Base-by-base conservation (phyloP, 2,113 vertebrate genomes). In the Chamaea fasciata region DNA sequence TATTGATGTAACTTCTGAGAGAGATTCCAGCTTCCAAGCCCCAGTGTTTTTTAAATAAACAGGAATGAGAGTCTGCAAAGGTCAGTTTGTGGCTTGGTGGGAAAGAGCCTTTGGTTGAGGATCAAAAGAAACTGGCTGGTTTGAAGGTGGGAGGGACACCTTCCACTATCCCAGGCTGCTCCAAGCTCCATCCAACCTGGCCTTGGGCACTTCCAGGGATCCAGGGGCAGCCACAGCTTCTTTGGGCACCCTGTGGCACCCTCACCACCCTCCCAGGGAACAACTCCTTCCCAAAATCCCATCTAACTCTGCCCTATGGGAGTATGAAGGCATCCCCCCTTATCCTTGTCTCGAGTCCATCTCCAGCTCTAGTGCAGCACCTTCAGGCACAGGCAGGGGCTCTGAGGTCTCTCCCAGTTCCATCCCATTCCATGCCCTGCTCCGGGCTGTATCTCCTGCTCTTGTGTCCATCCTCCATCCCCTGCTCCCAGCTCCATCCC, bases 21-120 rank as follows among this genome's bases (percentile, higher is more conserved):
- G 42, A 56, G 56, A 69, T 71, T 89, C 85, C 92, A 90, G 80
- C 85, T 60, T 93, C 83, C 80, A 68, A 65, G 73, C 76, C 68
- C 73, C 76, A 89, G 46, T 84, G 88, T 90, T 97, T 94, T 95
- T 82, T 75, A 90, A 96, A 94, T 89, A 97, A 96, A 96, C 93
- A 97, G 4, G 1, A 90, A 30, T 10, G 85, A 83, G 88, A 86
- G 56, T 67, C 64, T 94, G 73, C 80, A 93, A 82, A 96, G 83
- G 85, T 93, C 92, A 81, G 2, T 41, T 67, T 86, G 82, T 92
- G 93, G 85, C 89, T 94, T 49, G 87, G 87, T 96, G 94, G 92
- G 93, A 95, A 96, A 92, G 91, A 73, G 22, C 31, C 49, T 75
- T 89, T 3, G 13, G 79, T 80, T 90, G 17, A 44, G 88, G 79